phyloP scores from a whole-genome alignment of 64 coral and sea anemone genomes.

The Cladopsammia gracilis region DNA sequence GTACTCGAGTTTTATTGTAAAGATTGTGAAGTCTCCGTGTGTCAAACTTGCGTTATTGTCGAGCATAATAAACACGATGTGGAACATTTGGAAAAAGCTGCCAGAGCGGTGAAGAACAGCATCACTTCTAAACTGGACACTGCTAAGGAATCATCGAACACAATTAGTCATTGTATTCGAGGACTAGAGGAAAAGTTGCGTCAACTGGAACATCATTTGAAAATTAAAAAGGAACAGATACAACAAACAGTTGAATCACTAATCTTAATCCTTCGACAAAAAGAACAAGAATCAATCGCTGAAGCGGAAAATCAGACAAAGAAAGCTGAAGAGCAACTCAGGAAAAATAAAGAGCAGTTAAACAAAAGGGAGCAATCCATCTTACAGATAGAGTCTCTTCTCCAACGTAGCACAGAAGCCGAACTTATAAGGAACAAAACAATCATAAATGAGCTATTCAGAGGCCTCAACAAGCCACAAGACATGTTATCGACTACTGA shows the following conservation, averaged over 20 bases:
- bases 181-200: not conserved
- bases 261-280: not conserved
- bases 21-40: conserved; percentile 38
- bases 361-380: not conserved
- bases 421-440: not conserved
- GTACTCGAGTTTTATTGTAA: conserved; percentile 54
- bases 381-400: not conserved
- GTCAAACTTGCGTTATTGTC: conserved; percentile 31
- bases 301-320: not conserved
- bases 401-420: not conserved
- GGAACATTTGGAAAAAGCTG: conserved; percentile 15
- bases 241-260: not conserved
- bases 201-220: not conserved
- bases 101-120: not conserved
- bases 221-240: conserved; percentile 12
- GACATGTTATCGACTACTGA: not conserved
- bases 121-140: not conserved
- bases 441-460: not conserved
- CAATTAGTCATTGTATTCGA: not conserved
- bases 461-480: not conserved
- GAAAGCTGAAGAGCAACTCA: not conserved
- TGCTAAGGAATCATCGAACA: not conserved
- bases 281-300: not conserved
- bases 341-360: not conserved
- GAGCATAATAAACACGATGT: conserved; percentile 63